A percentile compares a stretch with the other conserved stretches of the same genome.
phyloP scores from a whole-genome alignment of 2,888 invertebrate genomes.

The Melanophora roralis region DNA sequence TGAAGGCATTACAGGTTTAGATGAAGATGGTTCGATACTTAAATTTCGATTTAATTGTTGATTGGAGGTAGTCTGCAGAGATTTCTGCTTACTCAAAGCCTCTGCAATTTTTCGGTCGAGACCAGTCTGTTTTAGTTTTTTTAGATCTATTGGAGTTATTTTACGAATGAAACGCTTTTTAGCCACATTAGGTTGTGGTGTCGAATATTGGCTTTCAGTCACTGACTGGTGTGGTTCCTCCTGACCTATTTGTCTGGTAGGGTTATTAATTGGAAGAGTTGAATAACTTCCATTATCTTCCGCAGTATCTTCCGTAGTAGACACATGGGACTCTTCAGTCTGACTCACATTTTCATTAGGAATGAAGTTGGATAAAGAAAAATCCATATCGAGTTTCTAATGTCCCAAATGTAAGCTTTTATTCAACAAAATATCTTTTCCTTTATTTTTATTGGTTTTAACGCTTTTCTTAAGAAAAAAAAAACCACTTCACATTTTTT shows the following conservation, averaged over 20 bases:
- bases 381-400: too few species aligned
- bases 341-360: too few species aligned
- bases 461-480: too few species aligned
- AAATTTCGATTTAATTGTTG: not conserved
- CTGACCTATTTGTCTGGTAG: not conserved
- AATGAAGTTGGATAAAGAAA: too few species aligned
- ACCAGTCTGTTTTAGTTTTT: slow-evolving; percentile 72
- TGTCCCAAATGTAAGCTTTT: too few species aligned
- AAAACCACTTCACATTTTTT: slow-evolving; percentile 9
- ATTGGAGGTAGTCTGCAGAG: slow-evolving; percentile 19
- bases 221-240: not conserved
- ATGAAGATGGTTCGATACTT: not conserved
- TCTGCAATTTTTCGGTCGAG: slow-evolving; percentile 72
- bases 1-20: not conserved
- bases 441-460: too few species aligned
- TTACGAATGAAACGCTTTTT: slow-evolving; percentile 70
- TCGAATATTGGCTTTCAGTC: not conserved
- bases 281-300: not conserved
- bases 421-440: too few species aligned
- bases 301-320: not conserved
- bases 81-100: slow-evolving; percentile 69
- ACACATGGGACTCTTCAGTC: too few species aligned
- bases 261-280: not conserved
- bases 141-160: slow-evolving; percentile 71
- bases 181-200: not conserved